These are phyloP conservation scores for Eugnorisma glareosa DNA, from an alignment of 2,888 invertebrate genomes.

Conservation along the genomic window DNA sequence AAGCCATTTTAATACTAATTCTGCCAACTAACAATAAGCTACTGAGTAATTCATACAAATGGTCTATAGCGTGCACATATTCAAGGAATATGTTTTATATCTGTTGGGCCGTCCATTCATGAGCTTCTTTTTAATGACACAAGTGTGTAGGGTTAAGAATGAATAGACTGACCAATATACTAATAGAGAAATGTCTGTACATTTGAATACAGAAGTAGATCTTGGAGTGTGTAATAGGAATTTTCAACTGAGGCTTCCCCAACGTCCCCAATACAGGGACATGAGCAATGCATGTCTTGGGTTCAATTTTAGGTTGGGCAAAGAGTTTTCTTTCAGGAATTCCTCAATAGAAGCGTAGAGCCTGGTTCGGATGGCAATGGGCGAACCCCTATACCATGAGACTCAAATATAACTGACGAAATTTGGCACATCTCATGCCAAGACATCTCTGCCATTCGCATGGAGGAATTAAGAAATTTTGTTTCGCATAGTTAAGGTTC, in stretches of 20 bases:
- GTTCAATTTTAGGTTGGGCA: not conserved
- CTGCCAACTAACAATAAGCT: constrained; percentile 7
- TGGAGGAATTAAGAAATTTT: too few relatives aligned
- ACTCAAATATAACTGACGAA: not conserved
- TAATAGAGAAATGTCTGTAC: not conserved
- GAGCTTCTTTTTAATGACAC: constrained; percentile 67
- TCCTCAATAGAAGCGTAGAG: too few relatives aligned
- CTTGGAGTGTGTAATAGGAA: not conserved
- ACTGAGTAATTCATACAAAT: constrained; percentile 46
- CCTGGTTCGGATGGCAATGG: not conserved
- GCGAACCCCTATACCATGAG: too few relatives aligned
- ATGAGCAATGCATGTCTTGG: not conserved
- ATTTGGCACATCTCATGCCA: not conserved
- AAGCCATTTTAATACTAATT: constrained; percentile 6
- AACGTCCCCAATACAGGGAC: too few relatives aligned
- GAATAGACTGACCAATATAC: constrained; percentile 17
- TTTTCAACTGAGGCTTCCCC: not conserved
- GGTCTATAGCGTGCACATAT: constrained; percentile 18
- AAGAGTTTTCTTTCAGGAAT: too few relatives aligned
- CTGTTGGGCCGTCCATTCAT: constrained; percentile 69
- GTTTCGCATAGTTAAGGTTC: too few relatives aligned
- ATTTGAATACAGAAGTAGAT: not conserved
- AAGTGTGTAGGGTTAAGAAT: constrained; percentile 11
- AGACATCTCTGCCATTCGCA: too few relatives aligned
- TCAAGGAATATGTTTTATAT: constrained; percentile 61